A percentile compares a stretch with the other conserved stretches of the same genome.
Evolutionary conservation across 1,140 invertebrate genomes (phyloP).

Genomic region (Leptopilina boulardi): DNA sequence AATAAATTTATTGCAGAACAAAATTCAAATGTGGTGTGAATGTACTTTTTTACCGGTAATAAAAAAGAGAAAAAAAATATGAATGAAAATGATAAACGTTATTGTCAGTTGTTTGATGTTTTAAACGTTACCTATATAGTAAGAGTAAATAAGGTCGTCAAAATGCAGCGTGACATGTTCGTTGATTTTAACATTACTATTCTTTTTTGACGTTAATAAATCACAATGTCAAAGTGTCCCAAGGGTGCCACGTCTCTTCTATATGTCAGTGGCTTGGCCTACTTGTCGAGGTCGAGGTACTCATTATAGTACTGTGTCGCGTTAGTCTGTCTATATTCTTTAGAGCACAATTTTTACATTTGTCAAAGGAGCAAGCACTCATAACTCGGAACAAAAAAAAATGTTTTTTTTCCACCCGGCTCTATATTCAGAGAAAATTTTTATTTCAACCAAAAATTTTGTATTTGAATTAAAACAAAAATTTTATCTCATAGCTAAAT

Average conservation of each 20-base stretch:
- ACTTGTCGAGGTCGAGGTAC: conserved; percentile 67
- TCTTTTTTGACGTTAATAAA: conserved; percentile 10
- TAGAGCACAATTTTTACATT: conserved; percentile 62
- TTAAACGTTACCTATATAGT: too few species aligned
- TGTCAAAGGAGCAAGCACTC: background rate
- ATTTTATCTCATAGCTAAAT: too few species aligned
- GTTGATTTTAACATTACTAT: background rate
- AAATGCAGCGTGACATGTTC: background rate
- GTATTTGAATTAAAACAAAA: too few species aligned
- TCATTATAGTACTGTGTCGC: conserved; percentile 69
- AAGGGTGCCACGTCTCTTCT: conserved; percentile 50
- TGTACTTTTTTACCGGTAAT: background rate
- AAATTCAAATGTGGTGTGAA: too few species aligned
- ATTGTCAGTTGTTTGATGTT: too few species aligned
- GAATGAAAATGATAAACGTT: too few species aligned
- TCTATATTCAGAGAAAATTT: too few species aligned
- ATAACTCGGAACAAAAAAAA: conserved; percentile 35
- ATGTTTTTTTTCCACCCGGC: background rate
- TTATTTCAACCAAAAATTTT: too few species aligned
- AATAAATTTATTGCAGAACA: too few species aligned
- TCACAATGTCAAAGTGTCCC: conserved; percentile 12
- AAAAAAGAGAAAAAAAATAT: too few species aligned
- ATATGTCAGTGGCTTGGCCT: conserved; percentile 66
- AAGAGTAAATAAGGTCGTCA: background rate
- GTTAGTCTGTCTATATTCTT: conserved; percentile 51